Evolutionary conservation across 2,797 vertebrate genomes (phyloP).

Genomic region (Garrulus glandarius): DNA sequence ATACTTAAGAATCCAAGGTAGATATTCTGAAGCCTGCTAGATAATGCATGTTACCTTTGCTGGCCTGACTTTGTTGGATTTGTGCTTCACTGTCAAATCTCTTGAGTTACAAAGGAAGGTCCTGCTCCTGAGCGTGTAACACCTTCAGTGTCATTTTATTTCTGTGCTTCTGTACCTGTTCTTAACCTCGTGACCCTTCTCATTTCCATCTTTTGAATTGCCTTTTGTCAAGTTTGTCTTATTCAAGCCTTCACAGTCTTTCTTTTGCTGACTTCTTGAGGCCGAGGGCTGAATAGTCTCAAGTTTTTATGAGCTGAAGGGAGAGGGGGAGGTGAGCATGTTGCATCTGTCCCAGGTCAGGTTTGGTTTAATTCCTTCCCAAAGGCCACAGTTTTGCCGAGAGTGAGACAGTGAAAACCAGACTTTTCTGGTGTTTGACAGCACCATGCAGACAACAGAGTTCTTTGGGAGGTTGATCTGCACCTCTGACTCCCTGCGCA

Average conservation of each 20-base stretch:
- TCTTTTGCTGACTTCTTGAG: neutral
- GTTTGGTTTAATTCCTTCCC: neutral
- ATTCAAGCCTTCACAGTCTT: neutral
- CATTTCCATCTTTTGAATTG: neutral
- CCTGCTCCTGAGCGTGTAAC: neutral
- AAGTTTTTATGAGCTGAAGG: neutral
- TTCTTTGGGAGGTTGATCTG: neutral
- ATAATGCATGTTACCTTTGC: neutral
- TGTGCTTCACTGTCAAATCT: neutral
- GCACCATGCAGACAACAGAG: neutral
- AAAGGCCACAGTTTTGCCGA: neutral
- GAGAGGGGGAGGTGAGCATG: neutral
- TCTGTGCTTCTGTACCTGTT: neutral
- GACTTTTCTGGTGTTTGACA: neutral
- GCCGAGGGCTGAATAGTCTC: neutral
- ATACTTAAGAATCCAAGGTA: neutral
- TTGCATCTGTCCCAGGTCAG: neutral
- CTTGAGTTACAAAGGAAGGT: neutral
- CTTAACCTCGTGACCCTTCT: neutral
- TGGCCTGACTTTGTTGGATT: neutral
- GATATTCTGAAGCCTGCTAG: neutral
- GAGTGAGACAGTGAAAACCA: neutral
- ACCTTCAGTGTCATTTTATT: neutral
- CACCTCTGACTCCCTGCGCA: neutral
- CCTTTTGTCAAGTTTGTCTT: neutral